Evolutionary conservation across 1,140 invertebrate species (phyloP), one percentile per base, ranked within the genome.

Genomic region (Achatina immaculata): DNA sequence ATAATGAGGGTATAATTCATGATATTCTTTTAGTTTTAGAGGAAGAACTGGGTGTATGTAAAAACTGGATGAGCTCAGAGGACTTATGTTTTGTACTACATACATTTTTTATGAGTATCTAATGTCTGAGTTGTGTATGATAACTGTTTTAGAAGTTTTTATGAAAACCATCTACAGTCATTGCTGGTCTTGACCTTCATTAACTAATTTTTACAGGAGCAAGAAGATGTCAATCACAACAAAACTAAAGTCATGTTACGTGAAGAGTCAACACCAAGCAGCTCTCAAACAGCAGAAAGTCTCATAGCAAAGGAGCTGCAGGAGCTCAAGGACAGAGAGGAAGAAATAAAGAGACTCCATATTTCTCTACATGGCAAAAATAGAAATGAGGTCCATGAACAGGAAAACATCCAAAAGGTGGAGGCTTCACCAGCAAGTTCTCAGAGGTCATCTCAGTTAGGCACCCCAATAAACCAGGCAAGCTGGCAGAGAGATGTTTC

Each of bases 261-360:
- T 43, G 87, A 88, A 68, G 84, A 86, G 38, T 42, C 42, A 40
- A 31, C n/a, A 9, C 19, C 21, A 40, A 66, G 74, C 36, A 84
- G 75, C 51, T 80, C 85, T 31, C 86, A 88, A 73, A 86, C 86
- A 31, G 84, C 85, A 48, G 92, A 93, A 82, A 90, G 89, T 62
- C 88, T 90, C 58, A 93, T 93, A 55, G 92, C 92, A 6, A 83
- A 87, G 42, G 92, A 93, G 82, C 88, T 93, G 36, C 85, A 91
- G 28, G 91, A 93, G 81, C 86, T 91, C 81, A 86, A 88, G 69
- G 90, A 92, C 82, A 84, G 92, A 7, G 92, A 93, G 80, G 92
- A 92, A 42, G 92, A 93, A 78, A 85, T 93, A 9, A 83, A 88
- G 21, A 9, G 42, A 78, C 40, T 72, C 62, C n/a, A 80, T 51